These are phyloP conservation scores for Bacillus rossius DNA, from an alignment of 1,140 invertebrate genomes.

Conservation along the genomic window DNA sequence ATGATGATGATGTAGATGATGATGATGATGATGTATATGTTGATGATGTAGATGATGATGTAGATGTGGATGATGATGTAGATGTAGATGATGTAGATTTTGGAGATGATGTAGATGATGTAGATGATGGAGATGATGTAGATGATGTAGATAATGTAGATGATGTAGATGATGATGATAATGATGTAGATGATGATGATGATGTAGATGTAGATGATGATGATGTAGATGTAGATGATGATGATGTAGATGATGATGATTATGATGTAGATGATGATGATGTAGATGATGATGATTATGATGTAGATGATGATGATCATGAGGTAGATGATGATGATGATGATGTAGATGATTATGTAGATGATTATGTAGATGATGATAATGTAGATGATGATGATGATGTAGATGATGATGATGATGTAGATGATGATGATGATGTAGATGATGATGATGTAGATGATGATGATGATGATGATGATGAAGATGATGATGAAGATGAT, in stretches of 20 bases:
- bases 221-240: not conserved
- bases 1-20: not conserved
- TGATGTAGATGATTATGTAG: not conserved
- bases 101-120: not conserved
- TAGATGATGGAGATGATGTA: not conserved
- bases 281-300: conserved; percentile 3
- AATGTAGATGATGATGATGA: not conserved
- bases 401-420: conserved; percentile 1
- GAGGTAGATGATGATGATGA: not conserved
- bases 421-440: not conserved
- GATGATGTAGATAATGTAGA: not conserved
- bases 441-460: conserved; percentile 1
- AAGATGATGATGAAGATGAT: not conserved
- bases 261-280: conserved; percentile 1
- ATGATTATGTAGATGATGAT: not conserved
- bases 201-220: not conserved
- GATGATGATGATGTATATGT: not conserved
- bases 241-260: not conserved
- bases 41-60: conserved; percentile 1
- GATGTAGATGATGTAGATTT: not conserved
- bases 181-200: not conserved
- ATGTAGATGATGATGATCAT: not conserved
- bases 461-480: conserved; percentile 3
- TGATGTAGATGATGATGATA: too few relatives aligned
- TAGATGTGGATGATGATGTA: not conserved